Conservation (phyloP, 2,797 vertebrate species). For the Anguilla megastoma region DNA sequence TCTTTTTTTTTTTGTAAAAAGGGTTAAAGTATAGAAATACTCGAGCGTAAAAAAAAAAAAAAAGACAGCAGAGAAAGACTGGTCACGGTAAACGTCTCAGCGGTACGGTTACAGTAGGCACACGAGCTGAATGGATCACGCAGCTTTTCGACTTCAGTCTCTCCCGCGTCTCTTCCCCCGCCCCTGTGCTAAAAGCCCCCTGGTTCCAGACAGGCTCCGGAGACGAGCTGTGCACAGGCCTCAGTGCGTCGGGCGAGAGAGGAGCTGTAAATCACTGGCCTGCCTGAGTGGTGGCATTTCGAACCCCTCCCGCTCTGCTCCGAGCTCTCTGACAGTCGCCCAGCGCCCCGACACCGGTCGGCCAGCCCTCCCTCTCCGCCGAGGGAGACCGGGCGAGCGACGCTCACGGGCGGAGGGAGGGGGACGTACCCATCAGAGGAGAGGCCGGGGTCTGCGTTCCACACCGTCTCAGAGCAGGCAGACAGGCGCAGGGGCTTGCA, state of each 20-base stretch:
- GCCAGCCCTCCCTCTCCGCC: too few species aligned
- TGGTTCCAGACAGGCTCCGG: background rate
- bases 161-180: slow-evolving; percentile 42
- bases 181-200: slow-evolving; percentile 29
- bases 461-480: background rate
- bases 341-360: too few species aligned
- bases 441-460: background rate
- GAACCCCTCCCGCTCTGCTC: background rate
- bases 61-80: slow-evolving; percentile 37
- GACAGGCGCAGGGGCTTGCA: background rate
- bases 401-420: too few species aligned
- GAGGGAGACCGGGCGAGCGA: background rate
- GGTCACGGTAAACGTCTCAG: slow-evolving; percentile 49
- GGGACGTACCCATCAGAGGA: background rate
- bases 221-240: background rate
- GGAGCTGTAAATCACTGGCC: slow-evolving; percentile 2
- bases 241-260: background rate
- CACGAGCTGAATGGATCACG: slow-evolving; percentile 51
- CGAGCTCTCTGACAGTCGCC: background rate
- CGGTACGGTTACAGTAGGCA: slow-evolving; percentile 68
- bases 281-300: background rate
- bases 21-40: slow-evolving; percentile 11
- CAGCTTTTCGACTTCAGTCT: slow-evolving; percentile 46
- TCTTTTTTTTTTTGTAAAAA: background rate
- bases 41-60: slow-evolving; percentile 34